Evolutionary conservation across 2,888 invertebrate species (phyloP).

Genomic region (Parnassius mnemosyne): DNA sequence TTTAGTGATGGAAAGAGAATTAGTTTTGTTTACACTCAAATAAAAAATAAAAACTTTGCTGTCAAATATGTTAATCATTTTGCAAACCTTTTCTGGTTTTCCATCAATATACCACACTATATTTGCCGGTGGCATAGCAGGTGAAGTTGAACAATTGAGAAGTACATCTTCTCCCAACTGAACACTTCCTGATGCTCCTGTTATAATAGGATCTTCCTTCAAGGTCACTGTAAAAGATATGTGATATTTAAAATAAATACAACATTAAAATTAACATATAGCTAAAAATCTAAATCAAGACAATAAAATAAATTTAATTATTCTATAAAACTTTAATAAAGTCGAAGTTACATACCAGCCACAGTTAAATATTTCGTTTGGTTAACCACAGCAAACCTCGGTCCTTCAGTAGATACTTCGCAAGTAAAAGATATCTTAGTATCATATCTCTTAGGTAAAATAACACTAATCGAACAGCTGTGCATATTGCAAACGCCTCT

Average conservation of each 20-base stretch:
- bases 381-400: constrained; percentile 70
- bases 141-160: constrained; percentile 64
- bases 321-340: neutral
- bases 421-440: constrained; percentile 64
- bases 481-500: constrained; percentile 55
- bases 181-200: constrained; percentile 55
- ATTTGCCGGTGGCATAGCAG: constrained; percentile 69
- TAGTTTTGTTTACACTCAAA: too few relatives aligned
- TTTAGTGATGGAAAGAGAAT: too few relatives aligned
- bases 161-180: constrained; percentile 65
- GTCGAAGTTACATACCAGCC: constrained; percentile 52
- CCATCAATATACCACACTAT: constrained; percentile 71
- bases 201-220: constrained; percentile 62
- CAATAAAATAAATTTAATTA: too few relatives aligned
- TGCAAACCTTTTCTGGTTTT: constrained; percentile 58
- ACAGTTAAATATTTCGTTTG: constrained; percentile 69
- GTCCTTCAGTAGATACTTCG: constrained; percentile 71
- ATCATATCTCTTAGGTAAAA: constrained; percentile 58
- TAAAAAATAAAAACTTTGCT: too few relatives aligned
- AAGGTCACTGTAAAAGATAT: constrained; percentile 51
- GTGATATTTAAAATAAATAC: constrained; percentile 14
- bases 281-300: too few relatives aligned
- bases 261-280: constrained; percentile 1
- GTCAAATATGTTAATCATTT: neutral
- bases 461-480: constrained; percentile 62